Percentiles rank a stretch among this genome's conserved stretches.
Evolutionary conservation across 2,888 invertebrate species (phyloP).

Genomic region (Sericinus montela): DNA sequence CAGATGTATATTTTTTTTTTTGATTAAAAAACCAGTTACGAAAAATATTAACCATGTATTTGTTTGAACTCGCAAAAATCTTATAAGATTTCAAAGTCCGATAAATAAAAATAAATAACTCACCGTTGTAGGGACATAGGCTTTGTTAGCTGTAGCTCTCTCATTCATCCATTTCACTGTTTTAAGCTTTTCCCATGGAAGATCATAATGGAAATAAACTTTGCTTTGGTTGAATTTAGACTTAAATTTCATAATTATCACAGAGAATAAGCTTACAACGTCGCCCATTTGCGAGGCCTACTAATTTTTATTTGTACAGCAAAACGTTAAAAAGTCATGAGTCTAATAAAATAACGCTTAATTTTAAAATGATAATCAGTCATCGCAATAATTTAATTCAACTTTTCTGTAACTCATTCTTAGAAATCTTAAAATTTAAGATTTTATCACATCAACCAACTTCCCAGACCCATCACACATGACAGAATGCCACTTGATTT

Average conservation of each 20-base stretch:
- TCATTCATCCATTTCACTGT: conserved; percentile 89
- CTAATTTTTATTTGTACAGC: conserved; percentile 32
- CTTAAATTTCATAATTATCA: conserved; percentile 76
- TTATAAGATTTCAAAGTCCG: too few species aligned
- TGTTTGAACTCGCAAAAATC: too few species aligned
- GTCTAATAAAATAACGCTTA: conserved; percentile 48
- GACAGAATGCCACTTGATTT: conserved; percentile 16
- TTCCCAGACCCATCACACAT: conserved; percentile 34
- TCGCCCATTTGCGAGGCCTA: conserved; percentile 62
- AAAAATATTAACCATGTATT: too few species aligned
- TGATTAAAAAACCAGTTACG: too few species aligned
- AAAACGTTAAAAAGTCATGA: conserved; percentile 61
- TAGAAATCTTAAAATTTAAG: conserved; percentile 21
- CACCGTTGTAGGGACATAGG: conserved; percentile 90
- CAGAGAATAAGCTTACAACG: conserved; percentile 73
- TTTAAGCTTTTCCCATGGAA: conserved; percentile 67
- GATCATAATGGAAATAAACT: conserved; percentile 65
- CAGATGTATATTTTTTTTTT: too few species aligned
- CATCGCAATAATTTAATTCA: conserved; percentile 61
- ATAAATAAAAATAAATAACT: conserved; percentile 25
- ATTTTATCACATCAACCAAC: conserved; percentile 23
- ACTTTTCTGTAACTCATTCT: conserved; percentile 39
- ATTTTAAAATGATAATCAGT: conserved; percentile 44
- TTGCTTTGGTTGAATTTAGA: conserved; percentile 73
- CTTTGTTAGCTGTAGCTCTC: conserved; percentile 84